Evolutionary conservation across 2,113 vertebrate genomes (phyloP), one percentile per base, ranked within the genome.

Genomic region (Bungarus multicinctus): DNA sequence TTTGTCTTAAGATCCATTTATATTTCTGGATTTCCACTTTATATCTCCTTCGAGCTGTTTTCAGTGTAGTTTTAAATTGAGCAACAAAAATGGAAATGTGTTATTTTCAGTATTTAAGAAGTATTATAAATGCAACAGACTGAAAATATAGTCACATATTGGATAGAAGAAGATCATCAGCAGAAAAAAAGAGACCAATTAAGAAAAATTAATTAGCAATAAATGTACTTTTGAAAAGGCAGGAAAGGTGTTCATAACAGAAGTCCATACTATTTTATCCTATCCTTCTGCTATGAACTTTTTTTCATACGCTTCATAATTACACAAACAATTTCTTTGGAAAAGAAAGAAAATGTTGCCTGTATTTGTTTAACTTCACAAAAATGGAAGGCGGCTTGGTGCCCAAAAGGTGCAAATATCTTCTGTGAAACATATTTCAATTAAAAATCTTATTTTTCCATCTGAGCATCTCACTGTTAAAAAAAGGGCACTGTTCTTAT

Each of bases 151-250:
- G 2, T 39, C 27, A 95, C 89, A 90, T 3, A 1, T 91, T 58
- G 23, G 89, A 4, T 85, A 2, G 81, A 16, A 2, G 30, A 91
- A 89, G 43, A 87, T 1, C 2, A 96, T 90, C 20, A 91, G 0
- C 91, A 25, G 45, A 88, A 81, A 1, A 91, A 54, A 57, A 57
- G 57, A 92, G 88, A 90, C 88, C 91, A 93, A 93, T 93, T 93
- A 93, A 90, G 74, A 86, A 92, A 86, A 94, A 69, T 87, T 89
- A 94, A 94, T 90, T 94, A 94, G 91, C 93, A 94, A 87, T 94
- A 89, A 85, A 45, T 92, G 50, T 39, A 90, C 50, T 91, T 60
- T 89, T 90, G 64, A 89, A 92, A 91, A 85, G 74, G 88, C 87
- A 90, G 50, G 25, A 90, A 92, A 92, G 91, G 88, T 94, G 93